phyloP scores from a whole-genome alignment of 2,888 invertebrate genomes.

The Erebia epiphron region DNA sequence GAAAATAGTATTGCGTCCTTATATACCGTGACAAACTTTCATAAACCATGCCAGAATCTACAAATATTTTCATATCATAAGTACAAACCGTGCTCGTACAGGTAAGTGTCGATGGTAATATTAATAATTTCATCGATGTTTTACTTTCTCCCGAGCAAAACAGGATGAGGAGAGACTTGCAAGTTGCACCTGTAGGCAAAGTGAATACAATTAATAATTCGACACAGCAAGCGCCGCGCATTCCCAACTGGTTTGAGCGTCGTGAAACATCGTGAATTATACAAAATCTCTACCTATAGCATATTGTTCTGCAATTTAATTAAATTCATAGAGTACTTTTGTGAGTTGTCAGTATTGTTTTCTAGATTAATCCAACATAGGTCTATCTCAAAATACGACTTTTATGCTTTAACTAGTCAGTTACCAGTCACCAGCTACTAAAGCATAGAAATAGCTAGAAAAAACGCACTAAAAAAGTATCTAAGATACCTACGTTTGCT shows the following conservation, averaged over 20 bases:
- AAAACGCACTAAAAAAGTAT: too few species aligned
- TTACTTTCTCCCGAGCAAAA: slow-evolving; percentile 57
- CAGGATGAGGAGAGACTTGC: slow-evolving; percentile 46
- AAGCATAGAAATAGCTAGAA: too few species aligned
- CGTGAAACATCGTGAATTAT: slow-evolving; percentile 1
- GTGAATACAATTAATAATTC: slow-evolving; percentile 23
- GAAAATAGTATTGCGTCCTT: neutral
- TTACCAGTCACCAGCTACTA: too few species aligned
- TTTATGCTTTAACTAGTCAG: too few species aligned
- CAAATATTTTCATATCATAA: neutral
- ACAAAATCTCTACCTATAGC: neutral
- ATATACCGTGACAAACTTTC: neutral
- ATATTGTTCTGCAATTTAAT: slow-evolving; percentile 5
- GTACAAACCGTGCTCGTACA: neutral
- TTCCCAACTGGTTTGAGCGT: slow-evolving; percentile 12
- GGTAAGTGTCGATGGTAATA: slow-evolving; percentile 7
- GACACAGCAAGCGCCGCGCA: slow-evolving; percentile 2
- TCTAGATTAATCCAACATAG: too few species aligned
- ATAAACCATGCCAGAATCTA: neutral
- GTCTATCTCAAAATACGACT: too few species aligned
- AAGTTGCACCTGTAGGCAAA: slow-evolving; percentile 21
- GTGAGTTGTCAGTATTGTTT: too few species aligned
- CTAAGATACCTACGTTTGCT: too few species aligned
- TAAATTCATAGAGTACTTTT: neutral
- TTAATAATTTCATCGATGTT: slow-evolving; percentile 43